These are phyloP conservation scores for Plutella xylostella DNA, from an alignment of 2,888 invertebrate genomes.

Conservation along the genomic window DNA sequence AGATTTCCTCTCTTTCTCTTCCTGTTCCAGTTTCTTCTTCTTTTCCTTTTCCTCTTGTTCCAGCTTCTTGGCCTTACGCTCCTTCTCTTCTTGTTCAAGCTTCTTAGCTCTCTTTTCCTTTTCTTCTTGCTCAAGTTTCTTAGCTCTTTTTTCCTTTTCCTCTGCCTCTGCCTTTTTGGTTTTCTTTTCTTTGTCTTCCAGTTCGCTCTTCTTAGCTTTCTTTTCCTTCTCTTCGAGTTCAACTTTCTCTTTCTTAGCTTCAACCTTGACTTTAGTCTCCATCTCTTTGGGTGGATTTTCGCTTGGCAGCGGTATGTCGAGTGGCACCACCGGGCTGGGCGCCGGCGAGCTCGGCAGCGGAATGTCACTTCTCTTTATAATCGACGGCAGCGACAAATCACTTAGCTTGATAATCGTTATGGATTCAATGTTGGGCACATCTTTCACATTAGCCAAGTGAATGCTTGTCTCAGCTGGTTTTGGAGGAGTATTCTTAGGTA, in stretches of 20 bases:
- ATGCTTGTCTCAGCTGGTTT: too few species aligned
- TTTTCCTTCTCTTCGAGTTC: conserved; percentile 13
- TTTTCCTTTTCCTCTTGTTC: background rate
- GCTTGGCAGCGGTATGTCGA: background rate
- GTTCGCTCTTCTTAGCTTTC: conserved; percentile 21
- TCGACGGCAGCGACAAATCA: too few species aligned
- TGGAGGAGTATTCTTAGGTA: too few species aligned
- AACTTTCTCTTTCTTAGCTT: too few species aligned
- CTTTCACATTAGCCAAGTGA: too few species aligned
- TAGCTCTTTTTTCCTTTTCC: conserved; percentile 20
- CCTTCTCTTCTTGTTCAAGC: conserved; percentile 14
- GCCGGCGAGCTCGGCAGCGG: too few species aligned
- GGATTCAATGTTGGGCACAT: too few species aligned
- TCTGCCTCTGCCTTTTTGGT: conserved; percentile 12
- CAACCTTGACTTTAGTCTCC: conserved; percentile 9
- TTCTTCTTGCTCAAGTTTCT: conserved; percentile 10
- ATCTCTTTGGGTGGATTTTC: conserved; percentile 14
- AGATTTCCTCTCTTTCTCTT: background rate
- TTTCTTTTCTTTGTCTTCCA: conserved; percentile 1
- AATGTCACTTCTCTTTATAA: too few species aligned
- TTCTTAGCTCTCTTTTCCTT: conserved; percentile 19
- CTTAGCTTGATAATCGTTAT: too few species aligned
- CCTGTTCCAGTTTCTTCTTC: background rate
- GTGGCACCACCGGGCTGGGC: too few species aligned
- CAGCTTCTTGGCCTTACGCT: conserved; percentile 9